Evolutionary conservation across 2,888 invertebrate genomes (phyloP), one percentile per base, ranked within the genome.

Genomic region (Psylliodes chrysocephalus): DNA sequence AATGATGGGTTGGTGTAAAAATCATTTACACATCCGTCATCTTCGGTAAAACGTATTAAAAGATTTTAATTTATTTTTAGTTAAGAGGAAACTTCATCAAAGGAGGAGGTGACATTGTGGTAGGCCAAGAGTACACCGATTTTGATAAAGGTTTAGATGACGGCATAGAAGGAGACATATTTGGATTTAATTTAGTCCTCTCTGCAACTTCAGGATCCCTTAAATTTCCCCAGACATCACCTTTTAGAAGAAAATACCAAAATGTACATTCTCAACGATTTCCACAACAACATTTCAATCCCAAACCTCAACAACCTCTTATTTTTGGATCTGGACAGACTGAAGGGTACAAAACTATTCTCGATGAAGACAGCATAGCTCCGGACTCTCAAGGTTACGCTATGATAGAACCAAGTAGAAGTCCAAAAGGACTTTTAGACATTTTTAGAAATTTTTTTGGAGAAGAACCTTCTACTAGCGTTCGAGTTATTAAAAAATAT

Each of bases 111-210:
- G 89, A 89, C 72, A 79, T 90, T 4, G 88, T 90, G 6, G 82
- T 90, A n/a, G 90, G 90, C 15, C 90, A 91, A 78, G 90, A 90
- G 71, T 88, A 87, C 70, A 86, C 88, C n/a, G 86, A 87, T 73
- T 86, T 86, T 72, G 88, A 90, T 84, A 87, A 85, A 75, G 87
- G 90, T 38, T 78, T 84, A 30, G 86, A 88, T 64, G 89, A 87
- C 65, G 90, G 90, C 6, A 85, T 90, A 64, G 89, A 90, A 79
- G 90, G 90, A 2, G 87, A 89, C 77, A 84, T 90, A 68, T 87
- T 87, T 74, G 90, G 90, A 7, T 88, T 87, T 71, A 89, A 89
- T 73, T 85, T 90, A 79, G 84, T 90, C 30, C 75, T 89, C 40
- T 78, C 83, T 1, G 86, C 90, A 7, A 86, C 88, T 28, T 52